A percentile compares a stretch with the other conserved stretches of the same genome.
Conservation (phyloP, 2,888 invertebrate species). For the Macrosoma leucophasiata region DNA sequence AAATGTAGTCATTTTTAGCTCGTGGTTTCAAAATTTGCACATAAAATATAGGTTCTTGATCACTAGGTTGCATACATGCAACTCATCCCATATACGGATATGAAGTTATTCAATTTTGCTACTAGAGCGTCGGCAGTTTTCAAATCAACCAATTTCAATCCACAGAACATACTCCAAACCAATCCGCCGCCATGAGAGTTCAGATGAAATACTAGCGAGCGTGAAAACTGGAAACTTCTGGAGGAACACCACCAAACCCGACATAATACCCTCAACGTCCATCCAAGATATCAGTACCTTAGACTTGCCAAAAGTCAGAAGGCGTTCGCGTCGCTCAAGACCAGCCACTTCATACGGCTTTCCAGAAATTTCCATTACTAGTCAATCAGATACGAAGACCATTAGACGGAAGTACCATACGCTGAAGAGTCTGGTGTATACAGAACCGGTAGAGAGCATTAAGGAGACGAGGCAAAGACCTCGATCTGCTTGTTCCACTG, state of each 20-base stretch:
- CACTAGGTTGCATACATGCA: no score
- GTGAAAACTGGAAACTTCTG: conserved; percentile 59
- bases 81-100: no score
- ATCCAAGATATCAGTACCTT: conserved; percentile 33
- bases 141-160: conserved; percentile 8
- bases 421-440: conserved; percentile 57
- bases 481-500: conserved; percentile 62
- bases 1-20: no score
- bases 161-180: conserved; percentile 33
- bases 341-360: conserved; percentile 56
- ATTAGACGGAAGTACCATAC: conserved; percentile 42
- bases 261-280: conserved; percentile 54
- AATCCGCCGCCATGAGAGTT: conserved; percentile 48
- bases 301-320: conserved; percentile 42
- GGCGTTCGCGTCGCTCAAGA: conserved; percentile 44
- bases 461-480: conserved; percentile 55
- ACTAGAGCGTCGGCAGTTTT: no score
- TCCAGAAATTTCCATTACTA: conserved; percentile 62
- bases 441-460: conserved; percentile 59
- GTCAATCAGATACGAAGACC: conserved; percentile 50
- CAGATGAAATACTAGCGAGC: conserved; percentile 58
- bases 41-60: no score
- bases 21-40: no score
- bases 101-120: no score
- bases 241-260: conserved; percentile 60